Evolutionary conservation across 2,113 vertebrate genomes (phyloP).

Genomic region (Calonectris borealis): DNA sequence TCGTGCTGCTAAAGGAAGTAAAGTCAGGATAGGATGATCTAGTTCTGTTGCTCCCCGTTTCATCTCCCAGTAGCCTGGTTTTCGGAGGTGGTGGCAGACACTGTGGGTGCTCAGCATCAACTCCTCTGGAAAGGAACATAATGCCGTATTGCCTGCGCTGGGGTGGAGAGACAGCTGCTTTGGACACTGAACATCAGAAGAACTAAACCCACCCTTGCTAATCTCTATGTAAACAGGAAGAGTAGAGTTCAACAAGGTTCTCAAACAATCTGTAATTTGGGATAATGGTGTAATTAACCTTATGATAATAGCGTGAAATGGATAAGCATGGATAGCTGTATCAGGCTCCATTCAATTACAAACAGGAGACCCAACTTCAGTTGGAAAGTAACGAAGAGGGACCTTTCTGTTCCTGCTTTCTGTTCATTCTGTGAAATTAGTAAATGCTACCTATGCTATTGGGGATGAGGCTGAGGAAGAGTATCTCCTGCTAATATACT

Average conservation of each 20-base stretch:
- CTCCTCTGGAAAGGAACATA: background rate
- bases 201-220: background rate
- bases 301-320: background rate
- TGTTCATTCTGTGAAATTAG: background rate
- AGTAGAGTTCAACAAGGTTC: background rate
- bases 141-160: rapidly evolving
- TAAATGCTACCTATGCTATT: background rate
- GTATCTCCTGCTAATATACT: background rate
- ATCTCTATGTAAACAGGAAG: background rate
- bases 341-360: background rate
- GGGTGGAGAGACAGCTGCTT: background rate
- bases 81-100: background rate
- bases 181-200: background rate
- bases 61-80: background rate
- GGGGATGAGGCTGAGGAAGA: background rate
- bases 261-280: background rate
- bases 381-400: background rate
- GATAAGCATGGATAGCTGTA: background rate
- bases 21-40: background rate
- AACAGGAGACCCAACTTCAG: background rate
- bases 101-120: background rate
- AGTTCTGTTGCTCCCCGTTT: background rate
- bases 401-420: background rate
- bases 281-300: background rate
- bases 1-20: background rate